Percentiles rank a stretch among this genome's conserved stretches.
These are phyloP conservation scores for Myripristis jacobus DNA, from an alignment of 2,797 vertebrate species.

Conservation along the genomic window DNA sequence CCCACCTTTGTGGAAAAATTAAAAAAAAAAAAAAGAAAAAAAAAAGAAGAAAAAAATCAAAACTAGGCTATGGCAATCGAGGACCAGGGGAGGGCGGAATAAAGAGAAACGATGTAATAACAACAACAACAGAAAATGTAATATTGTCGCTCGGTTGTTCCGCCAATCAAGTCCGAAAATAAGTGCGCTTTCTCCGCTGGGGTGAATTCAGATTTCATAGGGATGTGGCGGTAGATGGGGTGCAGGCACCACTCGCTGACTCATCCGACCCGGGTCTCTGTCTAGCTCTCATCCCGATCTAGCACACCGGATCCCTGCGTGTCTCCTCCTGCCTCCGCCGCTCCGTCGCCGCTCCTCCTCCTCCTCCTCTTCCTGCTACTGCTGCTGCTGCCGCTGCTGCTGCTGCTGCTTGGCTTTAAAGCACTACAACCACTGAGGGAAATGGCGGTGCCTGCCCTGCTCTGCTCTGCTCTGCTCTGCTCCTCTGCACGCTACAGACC, in stretches of 20 bases:
- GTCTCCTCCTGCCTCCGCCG: conserved; percentile 52
- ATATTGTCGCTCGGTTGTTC: conserved; percentile 23
- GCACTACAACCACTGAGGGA: conserved; percentile 83
- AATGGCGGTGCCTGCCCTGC: conserved; percentile 89
- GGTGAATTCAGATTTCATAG: conserved; percentile 52
- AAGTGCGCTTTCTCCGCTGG: not conserved
- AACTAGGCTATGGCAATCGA: conserved; percentile 65
- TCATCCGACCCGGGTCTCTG: conserved; percentile 74
- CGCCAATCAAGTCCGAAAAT: conserved; percentile 15
- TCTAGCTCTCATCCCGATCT: conserved; percentile 77
- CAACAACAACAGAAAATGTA: conserved; percentile 24
- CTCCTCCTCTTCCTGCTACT: conserved; percentile 35
- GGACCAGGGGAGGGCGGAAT: conserved; percentile 74
- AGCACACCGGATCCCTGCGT: conserved; percentile 74
- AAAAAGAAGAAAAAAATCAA: conserved; percentile 55
- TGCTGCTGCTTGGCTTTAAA: conserved; percentile 68
- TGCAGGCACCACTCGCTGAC: conserved; percentile 68
- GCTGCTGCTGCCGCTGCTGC: conserved; percentile 28
- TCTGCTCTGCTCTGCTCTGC: conserved; percentile 63
- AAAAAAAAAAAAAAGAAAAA: too few species aligned
- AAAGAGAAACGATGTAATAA: conserved; percentile 53
- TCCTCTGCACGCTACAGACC: conserved; percentile 33
- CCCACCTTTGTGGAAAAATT: conserved; percentile 58
- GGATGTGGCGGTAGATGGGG: conserved; percentile 28
- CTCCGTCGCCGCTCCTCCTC: conserved; percentile 62